Conservation (phyloP, 2,888 invertebrate genomes). For the Hemaris fuciformis region DNA sequence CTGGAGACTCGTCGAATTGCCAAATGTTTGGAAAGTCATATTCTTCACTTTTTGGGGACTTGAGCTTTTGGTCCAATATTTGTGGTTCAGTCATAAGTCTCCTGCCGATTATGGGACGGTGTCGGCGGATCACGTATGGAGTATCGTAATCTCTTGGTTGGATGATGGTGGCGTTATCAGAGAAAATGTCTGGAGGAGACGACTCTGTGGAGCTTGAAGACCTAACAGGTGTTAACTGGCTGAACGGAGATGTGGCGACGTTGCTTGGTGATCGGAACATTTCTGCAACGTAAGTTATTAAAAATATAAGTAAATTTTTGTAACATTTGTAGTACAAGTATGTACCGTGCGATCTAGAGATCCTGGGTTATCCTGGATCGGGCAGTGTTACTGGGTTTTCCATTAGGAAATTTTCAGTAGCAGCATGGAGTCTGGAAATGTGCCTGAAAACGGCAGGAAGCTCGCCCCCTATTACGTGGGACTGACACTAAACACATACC, state of each 20-base stretch:
- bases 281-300: background rate
- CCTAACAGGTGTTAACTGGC: conserved; percentile 40
- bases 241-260: conserved; percentile 34
- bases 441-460: too few relatives aligned
- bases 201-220: conserved; percentile 70
- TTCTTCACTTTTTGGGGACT: conserved; percentile 17
- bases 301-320: background rate
- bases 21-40: background rate
- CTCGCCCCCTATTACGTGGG: too few relatives aligned
- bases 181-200: conserved; percentile 63
- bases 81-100: conserved; percentile 47
- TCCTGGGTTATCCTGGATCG: too few relatives aligned
- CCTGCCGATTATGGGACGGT: conserved; percentile 60
- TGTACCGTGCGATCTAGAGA: too few relatives aligned
- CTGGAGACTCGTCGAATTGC: background rate
- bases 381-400: too few relatives aligned
- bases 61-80: conserved; percentile 22
- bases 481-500: too few relatives aligned
- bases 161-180: conserved; percentile 31
- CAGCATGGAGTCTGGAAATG: too few relatives aligned
- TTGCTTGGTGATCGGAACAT: background rate
- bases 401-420: too few relatives aligned
- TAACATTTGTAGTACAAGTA: background rate
- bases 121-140: conserved; percentile 33
- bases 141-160: conserved; percentile 22